A percentile compares a stretch with the other conserved stretches of the same genome.
Conservation (phyloP, 2,113 vertebrate species). For the Dasyornis broadbenti region DNA sequence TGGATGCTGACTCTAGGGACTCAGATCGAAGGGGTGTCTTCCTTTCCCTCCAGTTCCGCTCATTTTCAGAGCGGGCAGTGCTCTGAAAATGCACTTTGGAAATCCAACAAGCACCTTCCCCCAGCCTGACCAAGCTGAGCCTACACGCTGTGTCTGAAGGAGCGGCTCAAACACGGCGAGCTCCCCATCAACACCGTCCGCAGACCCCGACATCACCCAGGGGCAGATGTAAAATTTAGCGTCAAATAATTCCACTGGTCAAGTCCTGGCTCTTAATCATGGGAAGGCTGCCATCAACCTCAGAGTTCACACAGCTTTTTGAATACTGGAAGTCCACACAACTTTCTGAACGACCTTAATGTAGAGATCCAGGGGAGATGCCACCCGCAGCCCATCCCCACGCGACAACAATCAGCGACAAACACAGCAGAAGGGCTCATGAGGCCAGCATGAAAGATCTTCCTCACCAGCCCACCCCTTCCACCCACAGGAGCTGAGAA, state of each 20-base stretch:
- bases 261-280: not conserved
- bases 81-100: not conserved
- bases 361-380: not conserved
- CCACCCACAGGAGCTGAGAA: not conserved
- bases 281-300: not conserved
- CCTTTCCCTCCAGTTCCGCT: not conserved
- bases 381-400: not conserved
- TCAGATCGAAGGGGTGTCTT: fast-evolving
- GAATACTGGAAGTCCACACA: not conserved
- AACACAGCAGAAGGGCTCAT: not conserved
- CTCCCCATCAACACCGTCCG: not conserved
- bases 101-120: not conserved
- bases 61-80: not conserved
- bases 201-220: not conserved
- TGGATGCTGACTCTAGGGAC: not conserved
- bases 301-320: not conserved
- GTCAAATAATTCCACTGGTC: not conserved
- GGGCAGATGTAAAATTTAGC: not conserved
- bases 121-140: not conserved
- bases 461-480: not conserved
- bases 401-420: fast-evolving
- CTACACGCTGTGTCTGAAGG: fast-evolving
- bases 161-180: fast-evolving
- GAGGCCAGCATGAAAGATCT: not conserved
- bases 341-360: fast-evolving